Percentiles rank a stretch among this genome's conserved stretches.
phyloP scores from a whole-genome alignment of 2,888 invertebrate species.

The Colletes collaris region DNA sequence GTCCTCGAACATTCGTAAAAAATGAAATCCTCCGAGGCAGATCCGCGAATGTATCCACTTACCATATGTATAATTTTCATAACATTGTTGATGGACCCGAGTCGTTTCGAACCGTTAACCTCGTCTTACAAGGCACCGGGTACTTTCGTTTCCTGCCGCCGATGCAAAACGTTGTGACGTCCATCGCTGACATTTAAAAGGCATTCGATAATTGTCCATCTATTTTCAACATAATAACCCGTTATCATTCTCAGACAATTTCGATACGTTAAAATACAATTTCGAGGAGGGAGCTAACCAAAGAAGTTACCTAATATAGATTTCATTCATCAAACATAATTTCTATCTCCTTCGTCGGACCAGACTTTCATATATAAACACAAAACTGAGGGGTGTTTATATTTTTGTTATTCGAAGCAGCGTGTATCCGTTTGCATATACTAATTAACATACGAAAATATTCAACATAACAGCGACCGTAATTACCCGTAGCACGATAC shows the following conservation, averaged over 20 bases:
- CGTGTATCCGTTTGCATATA: too few relatives aligned
- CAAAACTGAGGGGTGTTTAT: too few relatives aligned
- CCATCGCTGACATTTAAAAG: conserved; percentile 46
- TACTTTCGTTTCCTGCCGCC: not conserved
- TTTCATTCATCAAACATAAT: too few relatives aligned
- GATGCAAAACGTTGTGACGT: conserved; percentile 1
- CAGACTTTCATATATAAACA: too few relatives aligned
- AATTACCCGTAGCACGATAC: conserved; percentile 14
- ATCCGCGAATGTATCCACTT: not conserved
- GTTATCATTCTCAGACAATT: too few relatives aligned
- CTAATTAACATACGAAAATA: not conserved
- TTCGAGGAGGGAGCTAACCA: too few relatives aligned
- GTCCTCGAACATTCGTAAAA: not conserved
- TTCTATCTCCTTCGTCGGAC: too few relatives aligned
- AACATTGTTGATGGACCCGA: not conserved
- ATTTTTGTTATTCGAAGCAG: too few relatives aligned
- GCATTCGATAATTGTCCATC: conserved; percentile 51
- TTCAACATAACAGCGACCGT: conserved; percentile 7
- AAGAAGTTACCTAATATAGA: too few relatives aligned
- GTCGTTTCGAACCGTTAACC: not conserved
- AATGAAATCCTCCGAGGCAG: not conserved
- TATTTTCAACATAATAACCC: conserved; percentile 15
- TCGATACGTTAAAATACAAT: too few relatives aligned
- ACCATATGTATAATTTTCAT: conserved; percentile 5
- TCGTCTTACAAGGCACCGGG: not conserved